Conservation (phyloP, 2,888 invertebrate genomes). For the Tricholauxania praeusta region DNA sequence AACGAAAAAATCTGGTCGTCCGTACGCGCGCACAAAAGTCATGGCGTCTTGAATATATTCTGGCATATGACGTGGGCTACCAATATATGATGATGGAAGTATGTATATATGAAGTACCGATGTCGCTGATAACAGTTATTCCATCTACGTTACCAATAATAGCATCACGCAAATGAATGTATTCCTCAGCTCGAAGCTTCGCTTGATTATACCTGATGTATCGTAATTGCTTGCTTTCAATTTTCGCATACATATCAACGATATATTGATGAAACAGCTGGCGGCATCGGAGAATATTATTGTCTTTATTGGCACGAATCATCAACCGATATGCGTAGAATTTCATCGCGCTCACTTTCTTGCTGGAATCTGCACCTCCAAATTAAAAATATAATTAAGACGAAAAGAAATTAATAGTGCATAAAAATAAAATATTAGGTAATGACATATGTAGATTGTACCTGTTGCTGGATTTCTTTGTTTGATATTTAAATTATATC, state of each 20-base stretch:
- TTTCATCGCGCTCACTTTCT: constrained; percentile 30
- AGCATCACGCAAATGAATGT: constrained; percentile 61
- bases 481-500: constrained; percentile 32
- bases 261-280: constrained; percentile 57
- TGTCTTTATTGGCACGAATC: constrained; percentile 35
- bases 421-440: too few species aligned
- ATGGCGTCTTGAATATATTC: too few species aligned
- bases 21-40: too few species aligned
- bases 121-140: constrained; percentile 48
- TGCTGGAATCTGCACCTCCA: constrained; percentile 7
- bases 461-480: constrained; percentile 26
- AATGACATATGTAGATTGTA: too few species aligned
- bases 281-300: constrained; percentile 49
- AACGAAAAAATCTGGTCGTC: constrained; percentile 40
- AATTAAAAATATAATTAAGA: not conserved
- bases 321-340: constrained; percentile 38
- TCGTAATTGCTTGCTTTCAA: constrained; percentile 57
- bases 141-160: constrained; percentile 29
- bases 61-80: too few species aligned
- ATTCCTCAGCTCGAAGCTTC: constrained; percentile 52
- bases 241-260: constrained; percentile 62
- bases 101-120: too few species aligned
- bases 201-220: constrained; percentile 56
- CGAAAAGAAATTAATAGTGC: too few species aligned
- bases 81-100: too few species aligned